Base-by-base conservation (phyloP, 1,140 invertebrate species). In the Lucilia cuprina region DNA sequence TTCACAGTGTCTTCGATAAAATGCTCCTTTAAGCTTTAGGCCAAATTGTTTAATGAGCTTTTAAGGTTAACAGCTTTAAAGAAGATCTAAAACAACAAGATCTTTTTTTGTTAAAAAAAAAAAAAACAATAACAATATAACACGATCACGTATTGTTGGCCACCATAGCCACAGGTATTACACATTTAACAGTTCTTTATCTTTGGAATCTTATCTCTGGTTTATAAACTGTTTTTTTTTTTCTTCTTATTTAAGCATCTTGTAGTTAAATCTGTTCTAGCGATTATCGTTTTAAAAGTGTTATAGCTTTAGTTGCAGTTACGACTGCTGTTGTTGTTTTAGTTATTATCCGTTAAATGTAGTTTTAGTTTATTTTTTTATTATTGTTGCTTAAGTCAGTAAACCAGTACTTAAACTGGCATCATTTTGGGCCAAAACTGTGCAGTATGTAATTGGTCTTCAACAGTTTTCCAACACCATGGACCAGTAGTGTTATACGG, bases 31-130 rank as follows among this genome's bases (percentile, higher is more conserved):
- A 7, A 80, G 77, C 77, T 80, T 80, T 80, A 80, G 77, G 77
- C 77, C 77, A 80, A 80, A 80, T 80, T 80, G 77, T 80, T 80
- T 80, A 80, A 80, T 80, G 77, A 49, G 77, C 77, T 21, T 80
- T 80, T 80, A 80, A 80, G 77, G 77, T 80, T 80, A 80, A 80
- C 41, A 50, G 77, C 21, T 80, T 25, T 21, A 80, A 49, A 50
- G 77, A 49, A 80, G 19, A 19, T 17, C n/a, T 25, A 80, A 47
- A 80, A 49, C 41, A 80, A 80, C 12, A 25, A 77, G 12, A 34
- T 5, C 1, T 55, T 55, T 30, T n/a, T n/a, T 12, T 5, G 7
- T 55, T 50, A 49, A 41, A 50, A 80, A 19, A 80, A 80, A 47
- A 1, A 49, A 19, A 25, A 21, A 47, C 25, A 2, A 41, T 41